Conservation (phyloP, 2,113 vertebrate genomes). For the Pseudopodoces humilis region DNA sequence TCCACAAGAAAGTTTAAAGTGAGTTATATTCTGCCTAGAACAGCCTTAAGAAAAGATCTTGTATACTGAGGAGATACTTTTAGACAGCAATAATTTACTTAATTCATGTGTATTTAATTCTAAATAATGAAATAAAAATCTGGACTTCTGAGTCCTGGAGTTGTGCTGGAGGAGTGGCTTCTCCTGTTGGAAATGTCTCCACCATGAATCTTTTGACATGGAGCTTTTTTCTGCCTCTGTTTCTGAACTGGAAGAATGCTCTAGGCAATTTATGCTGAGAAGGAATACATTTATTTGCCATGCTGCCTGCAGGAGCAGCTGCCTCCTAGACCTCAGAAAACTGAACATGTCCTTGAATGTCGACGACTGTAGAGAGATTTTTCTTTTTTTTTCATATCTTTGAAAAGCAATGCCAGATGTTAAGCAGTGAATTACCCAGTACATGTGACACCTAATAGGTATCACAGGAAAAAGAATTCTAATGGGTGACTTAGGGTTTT, state of each 20-base stretch:
- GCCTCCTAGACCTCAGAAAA: neutral
- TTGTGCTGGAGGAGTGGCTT: neutral
- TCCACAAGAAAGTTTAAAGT: neutral
- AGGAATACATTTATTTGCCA: neutral
- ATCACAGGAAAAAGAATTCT: neutral
- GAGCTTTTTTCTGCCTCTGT: neutral
- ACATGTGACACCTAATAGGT: neutral
- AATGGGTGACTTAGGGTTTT: neutral
- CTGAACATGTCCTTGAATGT: neutral
- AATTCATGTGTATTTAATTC: neutral
- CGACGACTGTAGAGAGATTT: neutral
- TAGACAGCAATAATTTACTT: neutral
- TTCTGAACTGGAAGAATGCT: neutral
- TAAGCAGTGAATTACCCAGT: neutral
- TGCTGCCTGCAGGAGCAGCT: neutral
- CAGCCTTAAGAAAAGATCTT: neutral
- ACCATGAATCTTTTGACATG: neutral
- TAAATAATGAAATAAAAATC: neutral
- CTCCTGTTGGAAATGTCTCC: neutral
- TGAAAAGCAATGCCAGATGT: neutral
- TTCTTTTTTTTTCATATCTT: neutral
- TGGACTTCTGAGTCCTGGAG: neutral
- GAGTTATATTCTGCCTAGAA: neutral
- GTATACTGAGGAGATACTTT: neutral
- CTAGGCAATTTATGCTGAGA: neutral